Base-by-base conservation (phyloP, 30 jellyfish, hydroid and myxozoan species). In the Aurelia sp. region DNA sequence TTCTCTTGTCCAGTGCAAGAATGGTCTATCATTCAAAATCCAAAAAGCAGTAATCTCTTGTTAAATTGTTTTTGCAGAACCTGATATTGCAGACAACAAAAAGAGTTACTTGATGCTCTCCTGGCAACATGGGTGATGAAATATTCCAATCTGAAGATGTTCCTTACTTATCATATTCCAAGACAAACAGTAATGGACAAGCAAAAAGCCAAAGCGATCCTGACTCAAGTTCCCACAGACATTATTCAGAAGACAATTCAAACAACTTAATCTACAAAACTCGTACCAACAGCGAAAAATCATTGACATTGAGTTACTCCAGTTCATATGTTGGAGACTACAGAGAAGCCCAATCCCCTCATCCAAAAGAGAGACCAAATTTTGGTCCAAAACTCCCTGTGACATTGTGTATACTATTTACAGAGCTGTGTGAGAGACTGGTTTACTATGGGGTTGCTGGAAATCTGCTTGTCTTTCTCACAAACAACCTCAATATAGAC, bases 361-460 rank as follows among this genome's bases (percentile, higher is more conserved):
- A 17, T 38, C 69, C 38, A 6, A n/a, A 3, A 17, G 67, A 61
- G 47, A 53, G 74, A 16, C 59, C 75, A 33, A 59, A 27, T 6
- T 84, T 84, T 73, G 93, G 93, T 16, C 44, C 85, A 7, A 69
- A 73, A 31, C 80, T 86, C 24, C 85, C 86, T 4, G 85, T 66
- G 13, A 67, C 60, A 8, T 57, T 75, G 4, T 86, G 96, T 58
- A 86, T 92, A 7, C 91, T 92, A 0, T 69, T 92, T 61, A 67
- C 90, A 24, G 98, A 92, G 74, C 60, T 87, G n/a, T 86, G 97
- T 67, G 98, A 92, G 60, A 64, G 98, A 57, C 40, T 92, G 72
- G 81, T 91, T 4, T 86, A 61, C 75, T 92, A 86, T 65, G 92
- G 98, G 22, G 79, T 92, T 10, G 59, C 90, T n/a, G 98, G 91